Base-by-base conservation (phyloP, 2,797 vertebrate species). In the Falco columbarius region DNA sequence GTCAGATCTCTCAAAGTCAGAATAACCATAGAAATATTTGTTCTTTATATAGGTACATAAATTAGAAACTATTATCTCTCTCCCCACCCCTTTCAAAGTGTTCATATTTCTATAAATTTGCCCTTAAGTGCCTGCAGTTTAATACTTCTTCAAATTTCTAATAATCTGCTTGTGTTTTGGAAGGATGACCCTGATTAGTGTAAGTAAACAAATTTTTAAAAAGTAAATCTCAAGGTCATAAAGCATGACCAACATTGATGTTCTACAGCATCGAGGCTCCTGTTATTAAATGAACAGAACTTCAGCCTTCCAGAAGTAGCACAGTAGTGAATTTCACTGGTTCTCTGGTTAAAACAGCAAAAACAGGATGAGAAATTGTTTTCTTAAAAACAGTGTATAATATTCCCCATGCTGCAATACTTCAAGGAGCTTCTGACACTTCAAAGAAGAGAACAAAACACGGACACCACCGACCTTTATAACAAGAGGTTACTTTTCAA, bases 401-500 rank as follows among this genome's bases (percentile, higher is more conserved):
- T 81, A 65, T 71, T 89, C 29, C 7, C 29, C 14, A 20, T 14
- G 6, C 8, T 91, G 16, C 36, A 34, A 30, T 42, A 12, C 49
- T 86, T 81, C 83, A 81, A 61, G 77, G 83, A 90, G 8, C 22
- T 85, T 84, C 32, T 59, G 58, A 68, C 75, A 54, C 76, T 83
- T 68, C 36, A 29, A 71, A 89, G 63, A 80, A 36, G 52, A 52
- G 59, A 52, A 47, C 34, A 68, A 87, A 81, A 46, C 46, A 74
- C 88, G 65, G 24, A 49, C 70, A 82, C 22, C 14, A 76, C 29
- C 0, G 1, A 32, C 38, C 44, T 73, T 56, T 30, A 34, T 74
- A 86, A 76, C 49, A 76, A 77, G 62, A 86, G 34, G 24, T 88
- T 83, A 73, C 65, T 74, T 96, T 79, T 95, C 75, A 92, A n/a